Evolutionary conservation across 2,888 invertebrate species (phyloP), one percentile per base, ranked within the genome.

Genomic region (Drosophila ochracea): DNA sequence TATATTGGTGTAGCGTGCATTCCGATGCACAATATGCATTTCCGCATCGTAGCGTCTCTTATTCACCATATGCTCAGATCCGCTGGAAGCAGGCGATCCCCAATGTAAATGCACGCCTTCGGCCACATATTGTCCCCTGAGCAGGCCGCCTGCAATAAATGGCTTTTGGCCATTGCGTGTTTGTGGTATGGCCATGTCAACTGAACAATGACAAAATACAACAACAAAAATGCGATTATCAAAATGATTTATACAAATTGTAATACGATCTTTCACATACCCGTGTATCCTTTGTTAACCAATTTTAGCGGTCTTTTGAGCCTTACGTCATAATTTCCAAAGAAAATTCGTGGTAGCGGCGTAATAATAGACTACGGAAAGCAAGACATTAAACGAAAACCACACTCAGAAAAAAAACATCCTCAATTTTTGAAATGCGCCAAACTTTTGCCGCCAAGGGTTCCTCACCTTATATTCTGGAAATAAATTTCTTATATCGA

Each of bases 231-330:
- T n/a, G 2, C 4, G 19, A 28, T 28, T 50, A 28, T 50, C 10
- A n/a, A 28, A 57, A 39, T 30, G 5, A 30, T n/a, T 52, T 30
- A 10, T n/a, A 21, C 5, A n/a, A 13, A 39, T n/a, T 4, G 28
- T 21, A 10, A 11, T 16, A 16, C 9, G 7, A 37, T 19, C 28
- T 11, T 47, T 16, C 4, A 11, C 41, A 10, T 76, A 92, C 93
- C 89, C 82, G 96, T 95, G 92, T 96, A 95, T n/a, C 96, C 96
- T 82, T 95, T 96, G 86, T 96, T 96, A 31, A 37, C 21, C 57
- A 95, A 93, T 16, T 94, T 94, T 16, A 96, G 91, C 0, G 95
- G 95, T 9, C 94, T 94, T 3, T 95, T 94, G 13, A 96, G 92
- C 6, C 68, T 73, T 90, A 95, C 94, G 83, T 95, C 95, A 92